Percentiles rank a stretch among this genome's conserved stretches.
phyloP scores from a whole-genome alignment of 1,140 invertebrate genomes.

The Calephelis nemesis region DNA sequence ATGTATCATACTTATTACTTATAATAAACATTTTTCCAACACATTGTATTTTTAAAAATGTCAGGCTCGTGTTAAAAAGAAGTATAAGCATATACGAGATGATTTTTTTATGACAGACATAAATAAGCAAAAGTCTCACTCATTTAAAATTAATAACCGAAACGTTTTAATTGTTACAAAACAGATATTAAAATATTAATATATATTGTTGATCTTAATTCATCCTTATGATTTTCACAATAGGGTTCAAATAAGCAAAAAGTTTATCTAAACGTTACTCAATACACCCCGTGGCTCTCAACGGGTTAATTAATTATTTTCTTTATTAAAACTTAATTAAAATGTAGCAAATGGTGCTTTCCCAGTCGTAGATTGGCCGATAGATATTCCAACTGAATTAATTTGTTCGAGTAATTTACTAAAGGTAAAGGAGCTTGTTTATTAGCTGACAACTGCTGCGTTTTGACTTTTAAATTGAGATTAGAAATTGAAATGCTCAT shows the following conservation, averaged over 20 bases:
- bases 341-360: slow-evolving; percentile 34
- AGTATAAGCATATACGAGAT: too few relatives aligned
- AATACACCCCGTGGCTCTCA: slow-evolving; percentile 22
- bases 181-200: slow-evolving; percentile 11
- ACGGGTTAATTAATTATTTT: slow-evolving; percentile 44
- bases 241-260: slow-evolving; percentile 14
- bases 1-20: too few relatives aligned
- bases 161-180: slow-evolving; percentile 15
- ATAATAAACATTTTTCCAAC: too few relatives aligned
- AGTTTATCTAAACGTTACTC: slow-evolving; percentile 13
- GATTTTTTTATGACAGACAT: background rate
- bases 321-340: slow-evolving; percentile 42
- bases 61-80: too few relatives aligned
- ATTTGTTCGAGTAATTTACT: slow-evolving; percentile 36
- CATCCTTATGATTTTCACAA: background rate
- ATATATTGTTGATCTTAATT: background rate
- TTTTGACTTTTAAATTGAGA: slow-evolving; percentile 9
- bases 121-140: slow-evolving; percentile 10
- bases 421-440: slow-evolving; percentile 6
- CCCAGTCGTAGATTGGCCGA: slow-evolving; percentile 33
- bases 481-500: background rate
- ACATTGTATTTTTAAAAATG: too few relatives aligned
- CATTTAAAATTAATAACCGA: slow-evolving; percentile 14
- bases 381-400: slow-evolving; percentile 35
- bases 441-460: background rate